phyloP scores from a whole-genome alignment of 2,797 vertebrate genomes.

The Pangasius larnaudii region DNA sequence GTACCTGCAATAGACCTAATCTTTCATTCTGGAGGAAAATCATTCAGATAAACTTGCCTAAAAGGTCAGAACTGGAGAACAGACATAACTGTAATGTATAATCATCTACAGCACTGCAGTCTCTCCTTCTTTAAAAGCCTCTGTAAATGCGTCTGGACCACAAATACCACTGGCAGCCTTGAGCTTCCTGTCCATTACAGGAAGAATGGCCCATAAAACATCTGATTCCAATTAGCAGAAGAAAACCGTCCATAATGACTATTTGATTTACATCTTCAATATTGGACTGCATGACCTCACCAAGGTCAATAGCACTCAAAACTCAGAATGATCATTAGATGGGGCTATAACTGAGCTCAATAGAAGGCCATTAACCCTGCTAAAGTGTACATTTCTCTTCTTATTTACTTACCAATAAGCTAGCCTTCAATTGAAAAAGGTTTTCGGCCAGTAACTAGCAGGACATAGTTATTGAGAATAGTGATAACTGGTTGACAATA shows the following conservation, averaged over 20 bases:
- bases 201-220: constrained; percentile 71
- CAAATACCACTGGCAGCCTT: constrained; percentile 39
- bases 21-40: not conserved
- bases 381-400: constrained; percentile 25
- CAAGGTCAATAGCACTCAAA: constrained; percentile 74
- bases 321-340: constrained; percentile 65
- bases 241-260: constrained; percentile 68
- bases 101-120: not conserved
- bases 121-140: constrained; percentile 20
- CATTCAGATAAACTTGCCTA: constrained; percentile 18
- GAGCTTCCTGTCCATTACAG: constrained; percentile 64
- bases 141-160: constrained; percentile 39
- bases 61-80: constrained; percentile 28
- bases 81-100: not conserved
- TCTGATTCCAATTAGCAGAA: constrained; percentile 74
- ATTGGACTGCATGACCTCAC: constrained; percentile 64
- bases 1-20: not conserved
- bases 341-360: constrained; percentile 65
- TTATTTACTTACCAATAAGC: constrained; percentile 29
- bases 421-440: not conserved
- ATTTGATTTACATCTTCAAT: constrained; percentile 70
- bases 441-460: constrained; percentile 2
- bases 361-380: constrained; percentile 55
- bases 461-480: not conserved
- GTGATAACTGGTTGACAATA: not conserved